Conservation (phyloP, 1,140 invertebrate genomes). For the Eupristina koningsbergeri region DNA sequence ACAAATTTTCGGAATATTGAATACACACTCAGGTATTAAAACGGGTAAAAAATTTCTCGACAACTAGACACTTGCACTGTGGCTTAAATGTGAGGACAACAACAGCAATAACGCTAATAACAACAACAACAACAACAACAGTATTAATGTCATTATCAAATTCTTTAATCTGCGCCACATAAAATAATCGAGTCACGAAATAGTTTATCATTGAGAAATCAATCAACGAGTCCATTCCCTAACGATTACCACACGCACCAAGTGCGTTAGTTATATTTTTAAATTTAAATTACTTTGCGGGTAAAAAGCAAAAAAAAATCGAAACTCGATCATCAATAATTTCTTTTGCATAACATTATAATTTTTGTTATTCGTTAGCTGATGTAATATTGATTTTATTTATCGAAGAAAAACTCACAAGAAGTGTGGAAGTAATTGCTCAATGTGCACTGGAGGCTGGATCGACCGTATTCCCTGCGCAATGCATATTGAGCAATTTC, state of each 20-base stretch:
- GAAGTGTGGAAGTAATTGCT: conserved; percentile 43
- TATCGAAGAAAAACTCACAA: conserved; percentile 10
- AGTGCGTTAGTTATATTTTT: neutral
- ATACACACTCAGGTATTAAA: too few relatives aligned
- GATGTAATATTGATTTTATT: conserved; percentile 34
- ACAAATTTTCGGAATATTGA: too few relatives aligned
- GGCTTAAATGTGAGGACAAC: too few relatives aligned
- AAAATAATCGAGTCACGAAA: neutral
- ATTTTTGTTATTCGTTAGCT: neutral
- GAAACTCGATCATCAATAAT: neutral
- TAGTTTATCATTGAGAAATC: conserved; percentile 2
- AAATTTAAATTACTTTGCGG: neutral
- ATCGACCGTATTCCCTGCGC: conserved; percentile 25
- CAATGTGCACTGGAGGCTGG: conserved; percentile 15
- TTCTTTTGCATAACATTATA: neutral
- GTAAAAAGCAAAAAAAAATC: neutral
- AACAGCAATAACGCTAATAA: too few relatives aligned
- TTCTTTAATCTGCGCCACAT: too few relatives aligned
- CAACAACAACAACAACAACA: too few relatives aligned
- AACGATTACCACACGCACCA: neutral
- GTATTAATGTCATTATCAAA: too few relatives aligned
- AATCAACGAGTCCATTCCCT: neutral
- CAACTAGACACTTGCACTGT: too few relatives aligned
- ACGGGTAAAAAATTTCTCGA: too few relatives aligned
- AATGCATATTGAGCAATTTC: conserved; percentile 37